Conservation (phyloP, 2,888 invertebrate species). For the Athrips mouffetella region DNA sequence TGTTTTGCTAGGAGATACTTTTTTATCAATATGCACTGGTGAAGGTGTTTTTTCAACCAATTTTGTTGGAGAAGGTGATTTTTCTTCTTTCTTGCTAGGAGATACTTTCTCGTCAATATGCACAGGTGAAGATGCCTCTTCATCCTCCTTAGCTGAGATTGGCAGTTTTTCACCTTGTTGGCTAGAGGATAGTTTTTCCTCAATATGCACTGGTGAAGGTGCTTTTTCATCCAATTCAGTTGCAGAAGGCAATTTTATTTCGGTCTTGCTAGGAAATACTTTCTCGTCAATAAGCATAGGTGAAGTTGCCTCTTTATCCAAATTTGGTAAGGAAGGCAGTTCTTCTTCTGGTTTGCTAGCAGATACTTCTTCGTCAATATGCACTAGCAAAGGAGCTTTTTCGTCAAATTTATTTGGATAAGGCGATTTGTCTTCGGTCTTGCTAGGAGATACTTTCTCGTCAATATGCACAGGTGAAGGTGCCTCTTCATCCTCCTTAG, state of each 20-base stretch:
- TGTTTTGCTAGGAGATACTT: too few species aligned
- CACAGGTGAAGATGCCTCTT: neutral
- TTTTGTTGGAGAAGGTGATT: neutral
- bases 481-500: constrained; percentile 18
- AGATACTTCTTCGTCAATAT: neutral
- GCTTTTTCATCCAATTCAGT: neutral
- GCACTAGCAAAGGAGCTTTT: neutral
- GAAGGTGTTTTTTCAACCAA: too few species aligned
- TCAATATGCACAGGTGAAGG: neutral
- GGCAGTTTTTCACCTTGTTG: too few species aligned
- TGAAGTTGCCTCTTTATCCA: too few species aligned
- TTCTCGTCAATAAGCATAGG: too few species aligned
- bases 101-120: neutral
- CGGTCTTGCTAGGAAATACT: too few species aligned
- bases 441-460: neutral
- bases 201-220: neutral
- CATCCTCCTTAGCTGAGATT: neutral
- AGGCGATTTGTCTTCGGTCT: neutral
- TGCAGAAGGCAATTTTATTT: neutral
- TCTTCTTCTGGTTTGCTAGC: neutral
- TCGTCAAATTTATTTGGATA: neutral
- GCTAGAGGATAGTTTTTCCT: too few species aligned
- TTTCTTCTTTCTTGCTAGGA: neutral
- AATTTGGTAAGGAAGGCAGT: too few species aligned
- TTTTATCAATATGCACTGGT: too few species aligned